Percentiles rank a stretch among this genome's conserved stretches.
Conservation (phyloP, 2,113 vertebrate species). For the Calyptomena viridis region DNA sequence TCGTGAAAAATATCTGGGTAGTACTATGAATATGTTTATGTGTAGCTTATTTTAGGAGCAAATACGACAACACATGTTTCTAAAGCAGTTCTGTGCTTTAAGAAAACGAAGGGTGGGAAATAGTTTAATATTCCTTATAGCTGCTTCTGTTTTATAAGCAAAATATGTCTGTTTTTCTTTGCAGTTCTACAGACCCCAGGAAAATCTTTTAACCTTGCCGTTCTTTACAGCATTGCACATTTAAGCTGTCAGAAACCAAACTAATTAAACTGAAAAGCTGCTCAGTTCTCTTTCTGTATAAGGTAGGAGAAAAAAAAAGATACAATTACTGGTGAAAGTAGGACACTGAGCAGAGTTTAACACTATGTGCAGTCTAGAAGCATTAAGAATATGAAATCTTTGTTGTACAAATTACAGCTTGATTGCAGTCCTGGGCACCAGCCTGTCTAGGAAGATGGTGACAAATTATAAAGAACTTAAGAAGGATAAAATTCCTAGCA, state of each 20-base stretch:
- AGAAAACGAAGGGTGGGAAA: conserved; percentile 2
- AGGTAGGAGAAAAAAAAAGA: background rate
- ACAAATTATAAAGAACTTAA: conserved; percentile 1
- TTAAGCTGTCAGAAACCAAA: conserved; percentile 29
- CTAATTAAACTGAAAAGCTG: conserved; percentile 39
- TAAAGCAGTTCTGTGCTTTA: background rate
- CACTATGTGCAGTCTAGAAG: background rate
- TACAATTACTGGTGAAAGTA: conserved; percentile 19
- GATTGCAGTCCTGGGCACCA: background rate
- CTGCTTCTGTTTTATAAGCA: background rate
- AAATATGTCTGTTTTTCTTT: conserved; percentile 8
- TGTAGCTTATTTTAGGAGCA: conserved; percentile 10
- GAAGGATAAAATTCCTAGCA: background rate
- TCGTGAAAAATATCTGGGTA: background rate
- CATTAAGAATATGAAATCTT: conserved; percentile 10
- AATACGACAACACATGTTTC: background rate
- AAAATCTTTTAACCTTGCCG: conserved; percentile 65
- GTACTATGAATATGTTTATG: background rate
- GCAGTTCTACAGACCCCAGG: background rate
- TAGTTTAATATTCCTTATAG: background rate
- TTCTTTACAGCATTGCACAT: background rate
- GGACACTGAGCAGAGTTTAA: conserved; percentile 5
- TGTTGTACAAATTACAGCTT: conserved; percentile 13
- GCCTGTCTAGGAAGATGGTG: background rate
- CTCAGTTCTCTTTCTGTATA: background rate